Percentiles rank a stretch among this genome's conserved stretches.
Evolutionary conservation across 2,113 vertebrate species (phyloP).

Genomic region (Cacatua alba): DNA sequence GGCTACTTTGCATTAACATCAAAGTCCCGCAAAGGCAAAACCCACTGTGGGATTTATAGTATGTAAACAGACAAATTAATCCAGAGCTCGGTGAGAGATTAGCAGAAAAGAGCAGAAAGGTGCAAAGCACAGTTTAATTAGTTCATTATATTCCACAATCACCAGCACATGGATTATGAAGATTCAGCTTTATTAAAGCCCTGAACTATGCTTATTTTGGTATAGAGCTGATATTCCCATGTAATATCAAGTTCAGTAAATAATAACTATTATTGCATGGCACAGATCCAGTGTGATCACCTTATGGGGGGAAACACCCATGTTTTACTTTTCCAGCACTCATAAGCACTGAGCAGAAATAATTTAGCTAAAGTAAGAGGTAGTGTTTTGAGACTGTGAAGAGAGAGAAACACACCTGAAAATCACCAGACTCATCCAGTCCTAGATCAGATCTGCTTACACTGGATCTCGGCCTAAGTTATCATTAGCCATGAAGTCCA

Average conservation of each 20-base stretch:
- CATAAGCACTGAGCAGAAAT: background rate
- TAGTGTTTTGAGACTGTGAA: background rate
- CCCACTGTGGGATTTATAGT: background rate
- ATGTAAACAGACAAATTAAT: slow-evolving; percentile 30
- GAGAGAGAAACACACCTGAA: background rate
- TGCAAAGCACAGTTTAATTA: slow-evolving; percentile 42
- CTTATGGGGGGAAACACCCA: background rate
- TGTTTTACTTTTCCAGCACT: background rate
- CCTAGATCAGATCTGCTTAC: background rate
- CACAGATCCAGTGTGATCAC: background rate
- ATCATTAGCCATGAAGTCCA: background rate
- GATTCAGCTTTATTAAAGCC: slow-evolving; percentile 12
- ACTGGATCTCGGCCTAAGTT: background rate
- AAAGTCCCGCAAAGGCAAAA: background rate
- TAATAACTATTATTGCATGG: background rate
- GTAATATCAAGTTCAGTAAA: background rate
- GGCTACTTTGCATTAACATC: slow-evolving; percentile 9
- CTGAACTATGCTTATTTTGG: background rate
- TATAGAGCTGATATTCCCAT: background rate
- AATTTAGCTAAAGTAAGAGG: background rate
- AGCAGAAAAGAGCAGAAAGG: slow-evolving; percentile 24
- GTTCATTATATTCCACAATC: slow-evolving; percentile 37
- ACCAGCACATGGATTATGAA: background rate
- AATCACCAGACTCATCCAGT: background rate
- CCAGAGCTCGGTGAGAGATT: background rate